Percentiles rank a stretch among this genome's conserved stretches.
These are phyloP conservation scores for Otolemur garnettii DNA, from an alignment of 2,113 vertebrate species.

Conservation along the genomic window DNA sequence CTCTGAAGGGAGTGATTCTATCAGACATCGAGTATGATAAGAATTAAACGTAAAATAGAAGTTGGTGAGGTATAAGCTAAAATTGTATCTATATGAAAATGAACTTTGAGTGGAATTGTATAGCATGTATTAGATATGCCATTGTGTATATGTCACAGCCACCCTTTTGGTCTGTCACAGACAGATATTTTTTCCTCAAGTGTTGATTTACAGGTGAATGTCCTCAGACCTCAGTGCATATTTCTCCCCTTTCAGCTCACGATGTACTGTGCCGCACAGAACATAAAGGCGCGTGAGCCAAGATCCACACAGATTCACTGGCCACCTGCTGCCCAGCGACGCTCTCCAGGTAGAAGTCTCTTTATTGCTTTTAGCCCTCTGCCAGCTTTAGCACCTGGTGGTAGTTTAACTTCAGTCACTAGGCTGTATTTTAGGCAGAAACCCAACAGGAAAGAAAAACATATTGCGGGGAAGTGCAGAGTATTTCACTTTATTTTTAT, in stretches of 20 bases:
- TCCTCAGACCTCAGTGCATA: background rate
- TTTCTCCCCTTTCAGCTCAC: background rate
- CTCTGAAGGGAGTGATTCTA: background rate
- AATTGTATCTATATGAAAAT: constrained; percentile 11
- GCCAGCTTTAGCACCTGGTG: constrained; percentile 36
- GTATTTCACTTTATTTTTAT: constrained; percentile 60
- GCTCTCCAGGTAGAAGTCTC: background rate
- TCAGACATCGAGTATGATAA: background rate
- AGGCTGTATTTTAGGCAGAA: constrained; percentile 49
- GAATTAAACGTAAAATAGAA: background rate
- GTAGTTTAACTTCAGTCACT: constrained; percentile 10
- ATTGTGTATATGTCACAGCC: background rate
- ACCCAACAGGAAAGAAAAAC: constrained; percentile 3
- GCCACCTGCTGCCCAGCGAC: background rate
- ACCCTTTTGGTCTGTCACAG: background rate
- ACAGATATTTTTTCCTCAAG: background rate
- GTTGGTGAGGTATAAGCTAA: background rate
- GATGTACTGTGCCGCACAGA: background rate
- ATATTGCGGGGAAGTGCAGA: background rate
- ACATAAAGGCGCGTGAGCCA: background rate
- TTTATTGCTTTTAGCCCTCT: background rate
- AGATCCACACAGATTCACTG: background rate
- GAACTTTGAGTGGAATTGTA: background rate
- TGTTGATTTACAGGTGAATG: background rate
- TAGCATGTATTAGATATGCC: background rate